These are phyloP conservation scores for Ormyrus thymus DNA, from an alignment of 2,888 invertebrate genomes.

Conservation along the genomic window DNA sequence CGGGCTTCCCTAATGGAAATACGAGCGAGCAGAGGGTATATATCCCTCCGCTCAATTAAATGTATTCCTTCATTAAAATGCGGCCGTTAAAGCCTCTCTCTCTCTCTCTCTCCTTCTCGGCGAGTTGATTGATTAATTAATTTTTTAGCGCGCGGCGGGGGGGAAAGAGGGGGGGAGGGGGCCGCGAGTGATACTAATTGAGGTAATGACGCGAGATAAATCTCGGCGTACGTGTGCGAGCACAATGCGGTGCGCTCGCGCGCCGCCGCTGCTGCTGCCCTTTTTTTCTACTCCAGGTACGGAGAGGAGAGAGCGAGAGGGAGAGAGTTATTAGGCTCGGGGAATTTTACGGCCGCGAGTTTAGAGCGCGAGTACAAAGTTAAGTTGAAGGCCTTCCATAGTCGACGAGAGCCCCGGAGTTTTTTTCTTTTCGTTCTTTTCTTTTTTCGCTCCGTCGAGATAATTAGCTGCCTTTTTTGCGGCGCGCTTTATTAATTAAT, in stretches of 20 bases:
- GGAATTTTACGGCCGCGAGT: slow-evolving; percentile 14
- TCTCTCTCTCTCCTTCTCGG: background rate
- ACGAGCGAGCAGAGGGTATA: background rate
- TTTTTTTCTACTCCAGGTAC: background rate
- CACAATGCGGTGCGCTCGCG: background rate
- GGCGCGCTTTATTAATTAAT: no score
- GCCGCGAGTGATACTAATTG: slow-evolving; percentile 24
- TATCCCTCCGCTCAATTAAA: slow-evolving; percentile 13
- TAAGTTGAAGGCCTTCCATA: no score
- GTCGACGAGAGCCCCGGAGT: no score
- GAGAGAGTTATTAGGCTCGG: slow-evolving; percentile 5
- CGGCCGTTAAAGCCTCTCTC: no score
- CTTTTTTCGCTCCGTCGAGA: no score
- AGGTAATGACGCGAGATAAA: slow-evolving; percentile 34
- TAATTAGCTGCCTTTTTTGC: no score
- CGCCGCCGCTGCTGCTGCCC: background rate
- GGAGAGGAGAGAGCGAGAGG: no score
- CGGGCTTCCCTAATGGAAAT: background rate
- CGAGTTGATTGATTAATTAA: slow-evolving; percentile 34
- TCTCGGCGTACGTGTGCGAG: slow-evolving; percentile 2
- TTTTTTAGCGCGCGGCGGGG: slow-evolving; percentile 27
- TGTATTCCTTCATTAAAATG: slow-evolving; percentile 6
- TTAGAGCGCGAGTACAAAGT: background rate
- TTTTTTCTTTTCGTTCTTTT: no score
- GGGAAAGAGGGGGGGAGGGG: slow-evolving; percentile 20